phyloP scores from a whole-genome alignment of 2,888 invertebrate genomes.

The Hecatera dysodea region DNA sequence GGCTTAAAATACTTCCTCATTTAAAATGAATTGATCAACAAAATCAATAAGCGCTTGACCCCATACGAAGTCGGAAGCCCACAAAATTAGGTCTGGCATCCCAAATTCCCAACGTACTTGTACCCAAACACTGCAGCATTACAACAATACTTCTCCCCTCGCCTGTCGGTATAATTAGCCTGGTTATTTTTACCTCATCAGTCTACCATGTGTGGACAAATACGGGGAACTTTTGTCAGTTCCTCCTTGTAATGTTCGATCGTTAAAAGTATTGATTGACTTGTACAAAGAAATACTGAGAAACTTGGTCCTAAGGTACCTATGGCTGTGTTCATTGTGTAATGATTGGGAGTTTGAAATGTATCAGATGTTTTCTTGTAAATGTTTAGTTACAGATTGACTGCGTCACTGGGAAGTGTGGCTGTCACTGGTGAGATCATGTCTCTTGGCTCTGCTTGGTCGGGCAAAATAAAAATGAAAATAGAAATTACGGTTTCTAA shows the following conservation, averaged over 20 bases:
- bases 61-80: background rate
- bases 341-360: slow-evolving; percentile 6
- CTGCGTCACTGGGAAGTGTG: background rate
- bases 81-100: slow-evolving; percentile 29
- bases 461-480: too few relatives aligned
- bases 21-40: background rate
- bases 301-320: slow-evolving; percentile 30
- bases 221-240: slow-evolving; percentile 51
- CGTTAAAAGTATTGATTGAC: slow-evolving; percentile 61
- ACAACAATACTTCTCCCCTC: slow-evolving; percentile 27
- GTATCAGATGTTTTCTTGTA: slow-evolving; percentile 11
- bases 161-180: slow-evolving; percentile 41
- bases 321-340: background rate
- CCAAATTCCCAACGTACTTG: background rate
- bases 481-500: too few relatives aligned
- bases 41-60: background rate
- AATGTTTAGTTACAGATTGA: background rate
- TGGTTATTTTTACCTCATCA: slow-evolving; percentile 53
- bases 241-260: slow-evolving; percentile 34
- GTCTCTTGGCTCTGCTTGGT: too few relatives aligned
- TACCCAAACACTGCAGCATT: slow-evolving; percentile 5
- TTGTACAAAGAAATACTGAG: slow-evolving; percentile 59
- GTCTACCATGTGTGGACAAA: slow-evolving; percentile 61
- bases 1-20: background rate
- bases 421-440: background rate